A percentile compares a stretch with the other conserved stretches of the same genome.
These are phyloP conservation scores for Rhinella marina DNA, from an alignment of 2,797 vertebrate genomes.

Conservation along the genomic window DNA sequence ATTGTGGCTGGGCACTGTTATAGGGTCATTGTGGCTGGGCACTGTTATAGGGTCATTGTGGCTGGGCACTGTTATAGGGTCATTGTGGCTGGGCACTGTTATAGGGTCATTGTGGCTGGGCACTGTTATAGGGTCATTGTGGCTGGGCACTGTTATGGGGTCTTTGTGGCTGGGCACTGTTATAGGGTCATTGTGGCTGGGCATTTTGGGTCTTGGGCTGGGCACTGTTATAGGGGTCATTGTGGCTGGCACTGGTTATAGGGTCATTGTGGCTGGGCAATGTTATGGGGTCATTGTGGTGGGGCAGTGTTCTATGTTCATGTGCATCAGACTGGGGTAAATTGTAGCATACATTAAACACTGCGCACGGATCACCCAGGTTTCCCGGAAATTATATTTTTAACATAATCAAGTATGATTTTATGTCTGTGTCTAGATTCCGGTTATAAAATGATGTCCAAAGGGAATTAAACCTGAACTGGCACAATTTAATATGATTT, in stretches of 20 bases:
- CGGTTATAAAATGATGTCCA: neutral
- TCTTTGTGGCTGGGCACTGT: neutral
- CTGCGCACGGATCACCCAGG: too few species aligned
- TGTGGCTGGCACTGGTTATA: neutral
- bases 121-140: neutral
- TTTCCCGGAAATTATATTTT: too few species aligned
- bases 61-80: neutral
- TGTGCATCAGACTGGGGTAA: too few species aligned
- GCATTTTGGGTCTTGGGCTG: too few species aligned
- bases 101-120: neutral
- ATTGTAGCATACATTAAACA: too few species aligned
- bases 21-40: too few species aligned
- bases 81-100: neutral
- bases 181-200: neutral
- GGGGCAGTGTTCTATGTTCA: too few species aligned
- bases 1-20: too few species aligned
- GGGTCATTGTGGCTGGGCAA: neutral
- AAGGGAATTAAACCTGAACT: neutral
- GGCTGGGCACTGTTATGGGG: neutral
- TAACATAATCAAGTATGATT: too few species aligned
- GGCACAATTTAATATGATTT: neutral
- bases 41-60: neutral
- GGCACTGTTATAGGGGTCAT: neutral
- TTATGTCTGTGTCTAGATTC: too few species aligned
- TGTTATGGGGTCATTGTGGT: neutral